Evolutionary conservation across 2,888 invertebrate species (phyloP), one percentile per base, ranked within the genome.

Genomic region (Colletes collaris): DNA sequence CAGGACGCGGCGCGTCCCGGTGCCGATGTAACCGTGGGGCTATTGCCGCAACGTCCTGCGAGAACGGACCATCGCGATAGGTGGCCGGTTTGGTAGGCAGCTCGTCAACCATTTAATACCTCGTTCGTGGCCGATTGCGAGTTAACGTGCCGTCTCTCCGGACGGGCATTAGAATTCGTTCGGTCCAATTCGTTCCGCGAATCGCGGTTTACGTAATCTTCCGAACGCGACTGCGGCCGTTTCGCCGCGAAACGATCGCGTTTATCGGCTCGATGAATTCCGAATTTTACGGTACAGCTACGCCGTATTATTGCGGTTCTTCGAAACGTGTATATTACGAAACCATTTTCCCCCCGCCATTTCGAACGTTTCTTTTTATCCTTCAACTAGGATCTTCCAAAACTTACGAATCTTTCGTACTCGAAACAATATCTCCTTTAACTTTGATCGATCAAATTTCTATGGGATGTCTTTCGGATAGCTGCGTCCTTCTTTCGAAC

Each of bases 91-190:
- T 59, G 58, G 19, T 46, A 49, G 62, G 40, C 35, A 10, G 50
- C 67, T 64, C 75, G 67, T 72, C 69, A 60, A 75, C 76, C 72
- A 59, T 81, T 79, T 75, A 79, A 74, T 76, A 66, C 70, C 52
- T 19, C n/a, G 53, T n/a, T 55, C 62, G 35, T 50, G 35, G 55
- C 19, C 62, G 69, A 79, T 67, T 59, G 58, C 52, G 16, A 71
- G 50, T 19, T 35, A 55, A 53, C 53, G 40, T 13, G 37, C 19
- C 63, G 37, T 59, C 52, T 58, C 59, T 53, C 60, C 11, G 59
- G 49, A 46, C 27, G 49, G 40, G 58, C 68, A 75, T 67, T 68
- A 73, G 52, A 27, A 74, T 67, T 35, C 53, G 19, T 16, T n/a
- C 49, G 19, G 49, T 27, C 11, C 53, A 60, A 72, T 76, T 55